These are phyloP conservation scores for Troides oblongomaculatus DNA, from an alignment of 2,888 invertebrate genomes.

Conservation along the genomic window DNA sequence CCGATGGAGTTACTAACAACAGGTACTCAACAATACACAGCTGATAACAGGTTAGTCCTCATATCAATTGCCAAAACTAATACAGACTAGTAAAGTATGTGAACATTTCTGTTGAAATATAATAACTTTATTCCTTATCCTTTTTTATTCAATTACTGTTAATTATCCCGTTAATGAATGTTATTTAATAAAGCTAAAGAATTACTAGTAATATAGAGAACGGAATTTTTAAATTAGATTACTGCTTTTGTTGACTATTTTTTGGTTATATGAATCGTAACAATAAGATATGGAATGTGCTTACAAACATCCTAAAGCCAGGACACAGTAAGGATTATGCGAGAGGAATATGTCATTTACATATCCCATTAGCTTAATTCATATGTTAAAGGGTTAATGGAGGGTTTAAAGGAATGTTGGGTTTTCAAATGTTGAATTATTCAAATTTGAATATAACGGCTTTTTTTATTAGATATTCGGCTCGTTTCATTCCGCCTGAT, in stretches of 20 bases:
- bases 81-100: background rate
- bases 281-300: background rate
- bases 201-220: too few species aligned
- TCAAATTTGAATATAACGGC: background rate
- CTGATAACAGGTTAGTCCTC: slow-evolving; percentile 61
- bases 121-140: background rate
- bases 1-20: slow-evolving; percentile 72
- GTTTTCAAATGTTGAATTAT: slow-evolving; percentile 5
- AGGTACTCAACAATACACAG: slow-evolving; percentile 70
- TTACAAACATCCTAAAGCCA: background rate
- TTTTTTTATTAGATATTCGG: slow-evolving; percentile 58
- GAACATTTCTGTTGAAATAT: background rate
- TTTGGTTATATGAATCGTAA: background rate
- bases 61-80: background rate
- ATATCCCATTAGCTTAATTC: slow-evolving; percentile 15
- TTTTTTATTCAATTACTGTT: too few species aligned
- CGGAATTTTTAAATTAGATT: too few species aligned
- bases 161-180: too few species aligned
- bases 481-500: slow-evolving; percentile 72
- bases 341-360: slow-evolving; percentile 15
- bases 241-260: too few species aligned
- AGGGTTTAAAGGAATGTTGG: background rate
- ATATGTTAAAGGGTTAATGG: background rate
- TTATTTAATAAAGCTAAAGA: too few species aligned
- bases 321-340: slow-evolving; percentile 5